Percentiles rank a stretch among this genome's conserved stretches.
Evolutionary conservation across 2,888 invertebrate species (phyloP).

Genomic region (Chloromyia formosa): DNA sequence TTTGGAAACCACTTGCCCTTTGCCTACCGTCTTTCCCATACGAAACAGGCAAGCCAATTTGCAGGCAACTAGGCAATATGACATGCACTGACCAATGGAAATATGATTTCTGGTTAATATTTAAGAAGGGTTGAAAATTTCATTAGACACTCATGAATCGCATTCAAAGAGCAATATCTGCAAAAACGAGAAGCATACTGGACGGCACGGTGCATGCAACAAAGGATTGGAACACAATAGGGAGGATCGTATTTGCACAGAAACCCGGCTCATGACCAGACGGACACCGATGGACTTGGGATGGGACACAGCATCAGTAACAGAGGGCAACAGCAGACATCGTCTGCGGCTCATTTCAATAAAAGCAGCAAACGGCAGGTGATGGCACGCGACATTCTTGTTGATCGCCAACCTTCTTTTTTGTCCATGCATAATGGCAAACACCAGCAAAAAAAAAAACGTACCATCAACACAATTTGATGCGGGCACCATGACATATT

Average conservation of each 20-base stretch:
- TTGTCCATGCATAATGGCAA: neutral
- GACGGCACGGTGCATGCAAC: neutral
- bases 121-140: no score
- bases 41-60: no score
- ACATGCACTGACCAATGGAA: no score
- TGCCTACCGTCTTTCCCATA: no score
- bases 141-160: no score
- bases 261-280: neutral
- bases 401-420: constrained; percentile 9
- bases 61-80: no score
- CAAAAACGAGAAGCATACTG: no score
- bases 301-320: constrained; percentile 15
- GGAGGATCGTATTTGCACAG: neutral
- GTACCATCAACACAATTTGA: neutral
- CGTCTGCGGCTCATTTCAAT: constrained; percentile 40
- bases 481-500: constrained; percentile 21
- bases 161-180: no score
- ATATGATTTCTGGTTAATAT: no score
- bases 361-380: constrained; percentile 44
- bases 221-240: neutral
- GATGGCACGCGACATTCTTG: constrained; percentile 47
- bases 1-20: no score
- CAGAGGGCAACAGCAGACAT: constrained; percentile 34
- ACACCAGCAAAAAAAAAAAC: no score
- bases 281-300: neutral